Evolutionary conservation across 2,113 vertebrate species (phyloP), one percentile per base, ranked within the genome.

Genomic region (Aphyosemion australe): DNA sequence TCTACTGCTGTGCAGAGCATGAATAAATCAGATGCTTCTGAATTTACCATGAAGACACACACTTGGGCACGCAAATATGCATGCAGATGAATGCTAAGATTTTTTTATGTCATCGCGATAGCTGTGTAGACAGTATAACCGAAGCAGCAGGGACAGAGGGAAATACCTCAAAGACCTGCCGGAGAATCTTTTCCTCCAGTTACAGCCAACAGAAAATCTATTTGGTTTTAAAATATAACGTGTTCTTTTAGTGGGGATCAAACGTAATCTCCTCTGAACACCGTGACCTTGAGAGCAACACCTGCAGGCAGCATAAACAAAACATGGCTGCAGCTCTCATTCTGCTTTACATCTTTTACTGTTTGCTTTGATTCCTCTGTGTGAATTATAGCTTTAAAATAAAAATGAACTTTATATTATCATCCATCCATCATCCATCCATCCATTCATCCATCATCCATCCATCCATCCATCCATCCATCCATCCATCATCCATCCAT

Each of bases 21-120:
- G 41, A 87, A 89, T 87, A 87, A 84, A 80, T 74, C 51, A 87
- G 59, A 63, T 39, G 48, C 48, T 49, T 61, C 61, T 74, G 77
- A 81, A 76, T 84, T 56, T 70, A 83, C 70, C 61, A 80, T 83
- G 73, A 79, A 53, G 69, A 47, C 34, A 12, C 61, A 63, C 59
- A 11, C 20, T 21, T 53, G 21, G 0, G 41, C 50, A 31, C n/a
- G 41, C 15, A 32, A 6, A 31, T 12, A 26, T 41, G 53, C 37
- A 63, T 42, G 53, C 12, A 53, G 16, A 52, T 50, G 43, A 61
- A 61, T 20, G 49, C 6, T 39, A 55, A 16, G 12, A 32, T 53
- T 70, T 46, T 47, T 18, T 46, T 59, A 83, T 56, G 65, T 43
- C 74, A 56, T 60, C 63, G 47, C 65, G 20, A 12, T n/a, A 0